Evolutionary conservation across 1,140 invertebrate species (phyloP).

Genomic region (Lordiphosa clarofinis): DNA sequence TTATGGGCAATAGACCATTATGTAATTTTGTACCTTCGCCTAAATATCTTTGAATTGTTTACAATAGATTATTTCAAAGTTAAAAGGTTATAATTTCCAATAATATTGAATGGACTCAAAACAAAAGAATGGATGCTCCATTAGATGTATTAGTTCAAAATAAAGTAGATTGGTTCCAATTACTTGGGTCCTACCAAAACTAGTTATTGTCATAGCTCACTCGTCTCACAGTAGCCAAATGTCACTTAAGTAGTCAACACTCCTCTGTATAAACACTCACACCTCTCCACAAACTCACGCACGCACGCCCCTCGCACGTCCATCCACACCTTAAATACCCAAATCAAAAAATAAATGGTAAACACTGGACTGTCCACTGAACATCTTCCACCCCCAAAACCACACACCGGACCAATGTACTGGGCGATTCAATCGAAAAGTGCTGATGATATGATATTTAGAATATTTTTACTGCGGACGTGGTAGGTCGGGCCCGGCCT

Average conservation of each 20-base stretch:
- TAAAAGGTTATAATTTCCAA: no score
- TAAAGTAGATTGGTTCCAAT: no score
- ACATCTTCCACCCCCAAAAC: slow-evolving; percentile 17
- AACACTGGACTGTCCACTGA: slow-evolving; percentile 61
- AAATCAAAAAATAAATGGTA: slow-evolving; percentile 78
- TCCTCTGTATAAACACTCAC: slow-evolving; percentile 29
- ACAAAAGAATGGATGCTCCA: no score
- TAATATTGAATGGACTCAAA: no score
- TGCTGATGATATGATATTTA: slow-evolving; percentile 77
- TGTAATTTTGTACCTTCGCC: no score
- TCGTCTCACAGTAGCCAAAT: slow-evolving; percentile 40
- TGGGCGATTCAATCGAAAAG: slow-evolving; percentile 62
- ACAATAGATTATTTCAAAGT: no score
- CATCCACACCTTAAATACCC: slow-evolving; percentile 75
- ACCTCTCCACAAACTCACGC: slow-evolving; percentile 4
- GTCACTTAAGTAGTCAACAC: slow-evolving; percentile 73
- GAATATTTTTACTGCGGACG: slow-evolving; percentile 46
- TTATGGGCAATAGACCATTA: no score
- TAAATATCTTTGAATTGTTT: no score
- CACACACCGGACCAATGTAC: slow-evolving; percentile 27
- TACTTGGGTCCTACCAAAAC: no score
- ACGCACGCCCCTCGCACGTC: slow-evolving; percentile 37
- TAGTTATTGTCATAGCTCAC: not conserved
- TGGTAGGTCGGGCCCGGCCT: slow-evolving; percentile 22
- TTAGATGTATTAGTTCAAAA: no score